Base-by-base conservation (phyloP, 2,113 vertebrate genomes). In the Coreoperca whiteheadi region DNA sequence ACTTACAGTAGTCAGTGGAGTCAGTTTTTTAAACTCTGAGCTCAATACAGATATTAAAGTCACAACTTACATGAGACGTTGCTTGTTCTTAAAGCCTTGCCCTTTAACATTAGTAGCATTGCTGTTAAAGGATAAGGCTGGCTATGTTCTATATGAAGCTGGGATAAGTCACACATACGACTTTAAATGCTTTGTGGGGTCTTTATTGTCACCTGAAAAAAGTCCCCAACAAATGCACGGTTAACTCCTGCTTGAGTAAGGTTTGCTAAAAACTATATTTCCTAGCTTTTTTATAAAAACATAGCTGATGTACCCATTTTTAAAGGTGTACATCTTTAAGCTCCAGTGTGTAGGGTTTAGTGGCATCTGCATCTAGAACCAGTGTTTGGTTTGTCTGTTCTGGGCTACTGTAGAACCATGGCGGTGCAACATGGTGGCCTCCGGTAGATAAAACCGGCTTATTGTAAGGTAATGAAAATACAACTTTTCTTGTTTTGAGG, bases 21-120 rank as follows among this genome's bases (percentile, higher is more conserved):
- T 67, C 15, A 6, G 28, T 28, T 69, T 68, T 77, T 32, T 30
- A 30, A 70, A 41, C 48, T 64, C 32, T 34, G 51, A 66, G 69
- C 68, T 54, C 39, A 21, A 63, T 34, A 12, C 14, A n/a, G 67
- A 83, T 80, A 77, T 64, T 84, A 74, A 83, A 77, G 34, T 74
- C n/a, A 39, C 61, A 57, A 75, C n/a, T 74, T 46, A 60, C 1
- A 0, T 59, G n/a, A 50, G 10, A 32, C 48, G 28, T 23, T 60
- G 30, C 16, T 21, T 68, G 15, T 74, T 39, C 3, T 15, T 43
- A 15, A 34, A 46, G 30, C 25, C 1, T 32, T 51, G 32, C 72
- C 57, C 11, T 71, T 63, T 54, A 30, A 30, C 18, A 3, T 7
- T 1, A 48, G 25, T 30, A 28, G 11, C 25, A 48, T 20, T 5